These are phyloP conservation scores for Gambelia wislizenii DNA, from an alignment of 2,797 vertebrate genomes.

Conservation along the genomic window DNA sequence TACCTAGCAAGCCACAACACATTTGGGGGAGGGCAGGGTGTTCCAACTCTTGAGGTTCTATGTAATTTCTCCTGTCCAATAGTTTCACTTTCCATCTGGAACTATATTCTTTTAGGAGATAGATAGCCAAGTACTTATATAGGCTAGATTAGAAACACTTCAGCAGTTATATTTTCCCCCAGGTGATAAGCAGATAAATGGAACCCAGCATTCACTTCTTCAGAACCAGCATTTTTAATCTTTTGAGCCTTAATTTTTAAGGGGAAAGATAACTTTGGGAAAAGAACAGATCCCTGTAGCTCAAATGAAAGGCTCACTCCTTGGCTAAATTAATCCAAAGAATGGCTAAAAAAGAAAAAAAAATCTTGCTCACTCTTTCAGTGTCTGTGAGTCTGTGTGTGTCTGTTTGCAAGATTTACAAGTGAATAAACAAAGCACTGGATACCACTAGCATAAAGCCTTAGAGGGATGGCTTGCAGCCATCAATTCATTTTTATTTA, in stretches of 20 bases:
- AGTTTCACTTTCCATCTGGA: no score
- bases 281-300: background rate
- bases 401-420: slow-evolving; percentile 42
- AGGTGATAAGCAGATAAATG: no score
- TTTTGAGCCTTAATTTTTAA: background rate
- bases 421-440: slow-evolving; percentile 53
- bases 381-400: no score
- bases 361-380: no score
- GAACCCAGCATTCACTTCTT: background rate
- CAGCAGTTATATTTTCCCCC: no score
- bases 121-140: no score
- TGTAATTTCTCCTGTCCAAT: background rate
- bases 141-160: no score
- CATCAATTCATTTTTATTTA: background rate
- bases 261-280: background rate
- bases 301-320: slow-evolving; percentile 55
- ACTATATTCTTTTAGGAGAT: no score
- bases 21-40: no score
- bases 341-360: slow-evolving; percentile 51
- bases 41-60: background rate
- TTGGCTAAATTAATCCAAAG: slow-evolving; percentile 55
- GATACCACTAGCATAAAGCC: slow-evolving; percentile 29
- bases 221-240: background rate
- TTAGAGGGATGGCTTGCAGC: background rate
- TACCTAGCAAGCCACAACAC: no score